A percentile compares a stretch with the other conserved stretches of the same genome.
Evolutionary conservation across 2,888 invertebrate species (phyloP).

Genomic region (Spisula solida): DNA sequence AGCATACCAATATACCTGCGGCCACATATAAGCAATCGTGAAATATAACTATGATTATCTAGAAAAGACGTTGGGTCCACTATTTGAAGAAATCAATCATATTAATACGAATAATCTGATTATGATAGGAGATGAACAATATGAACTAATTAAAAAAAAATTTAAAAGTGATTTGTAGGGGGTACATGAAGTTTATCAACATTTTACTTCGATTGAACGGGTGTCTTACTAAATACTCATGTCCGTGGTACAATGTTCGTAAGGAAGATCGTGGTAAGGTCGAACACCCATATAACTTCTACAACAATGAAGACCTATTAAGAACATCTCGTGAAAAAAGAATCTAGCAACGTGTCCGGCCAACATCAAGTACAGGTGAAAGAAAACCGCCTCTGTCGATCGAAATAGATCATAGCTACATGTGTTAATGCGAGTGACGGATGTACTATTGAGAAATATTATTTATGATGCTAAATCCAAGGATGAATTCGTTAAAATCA

Average conservation of each 20-base stretch:
- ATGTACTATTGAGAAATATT: neutral
- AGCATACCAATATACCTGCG: too few relatives aligned
- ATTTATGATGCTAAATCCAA: slow-evolving; percentile 18
- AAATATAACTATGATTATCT: neutral
- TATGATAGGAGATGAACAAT: neutral
- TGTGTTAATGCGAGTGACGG: neutral
- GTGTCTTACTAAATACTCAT: neutral
- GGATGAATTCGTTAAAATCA: slow-evolving; percentile 21
- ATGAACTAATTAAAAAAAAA: too few relatives aligned
- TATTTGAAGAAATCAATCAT: neutral
- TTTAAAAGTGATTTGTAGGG: too few relatives aligned
- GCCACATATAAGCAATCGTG: neutral
- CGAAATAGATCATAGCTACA: slow-evolving; percentile 21
- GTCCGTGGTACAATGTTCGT: slow-evolving; percentile 21
- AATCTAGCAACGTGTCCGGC: neutral
- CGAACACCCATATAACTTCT: neutral
- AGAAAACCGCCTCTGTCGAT: neutral
- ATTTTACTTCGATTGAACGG: neutral
- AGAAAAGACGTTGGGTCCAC: neutral
- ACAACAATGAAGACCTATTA: neutral
- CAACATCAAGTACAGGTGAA: neutral
- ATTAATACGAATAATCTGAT: neutral
- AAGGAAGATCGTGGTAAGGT: slow-evolving; percentile 2
- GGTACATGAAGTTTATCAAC: slow-evolving; percentile 11
- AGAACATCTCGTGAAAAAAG: neutral